Evolutionary conservation across 2,113 vertebrate genomes (phyloP).

Genomic region (Tychaedon coryphoeus): DNA sequence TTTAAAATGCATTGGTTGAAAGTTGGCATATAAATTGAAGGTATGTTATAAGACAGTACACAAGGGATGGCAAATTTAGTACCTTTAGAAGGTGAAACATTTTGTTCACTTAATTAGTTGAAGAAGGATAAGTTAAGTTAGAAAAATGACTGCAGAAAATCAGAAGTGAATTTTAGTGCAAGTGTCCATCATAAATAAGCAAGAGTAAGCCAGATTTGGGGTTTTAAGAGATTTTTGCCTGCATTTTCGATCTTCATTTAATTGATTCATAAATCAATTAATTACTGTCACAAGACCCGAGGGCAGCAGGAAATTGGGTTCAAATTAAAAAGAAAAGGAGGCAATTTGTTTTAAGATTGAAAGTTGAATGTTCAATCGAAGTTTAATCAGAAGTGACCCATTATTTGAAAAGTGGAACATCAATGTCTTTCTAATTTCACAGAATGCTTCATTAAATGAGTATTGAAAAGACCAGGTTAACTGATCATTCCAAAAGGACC

Average conservation of each 20-base stretch:
- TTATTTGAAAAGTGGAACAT: conserved; percentile 68
- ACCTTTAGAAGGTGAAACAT: conserved; percentile 14
- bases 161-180: conserved; percentile 28
- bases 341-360: conserved; percentile 71
- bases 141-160: conserved; percentile 15
- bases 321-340: conserved; percentile 70
- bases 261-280: conserved; percentile 74
- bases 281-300: conserved; percentile 59
- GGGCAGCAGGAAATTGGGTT: conserved; percentile 62
- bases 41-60: not conserved
- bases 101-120: conserved; percentile 30
- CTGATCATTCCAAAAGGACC: conserved; percentile 13
- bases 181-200: conserved; percentile 32
- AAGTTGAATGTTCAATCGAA: conserved; percentile 69
- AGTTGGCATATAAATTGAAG: not conserved
- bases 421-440: conserved; percentile 67
- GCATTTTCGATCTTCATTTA: conserved; percentile 32
- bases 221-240: not conserved
- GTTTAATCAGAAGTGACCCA: conserved; percentile 73
- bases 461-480: conserved; percentile 19
- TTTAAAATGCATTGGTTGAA: conserved; percentile 13
- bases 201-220: not conserved
- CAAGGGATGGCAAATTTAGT: conserved; percentile 18
- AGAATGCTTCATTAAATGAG: conserved; percentile 57
- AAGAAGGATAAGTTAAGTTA: conserved; percentile 6